Base-by-base conservation (phyloP, 2,113 vertebrate species). In the Pipa parva region DNA sequence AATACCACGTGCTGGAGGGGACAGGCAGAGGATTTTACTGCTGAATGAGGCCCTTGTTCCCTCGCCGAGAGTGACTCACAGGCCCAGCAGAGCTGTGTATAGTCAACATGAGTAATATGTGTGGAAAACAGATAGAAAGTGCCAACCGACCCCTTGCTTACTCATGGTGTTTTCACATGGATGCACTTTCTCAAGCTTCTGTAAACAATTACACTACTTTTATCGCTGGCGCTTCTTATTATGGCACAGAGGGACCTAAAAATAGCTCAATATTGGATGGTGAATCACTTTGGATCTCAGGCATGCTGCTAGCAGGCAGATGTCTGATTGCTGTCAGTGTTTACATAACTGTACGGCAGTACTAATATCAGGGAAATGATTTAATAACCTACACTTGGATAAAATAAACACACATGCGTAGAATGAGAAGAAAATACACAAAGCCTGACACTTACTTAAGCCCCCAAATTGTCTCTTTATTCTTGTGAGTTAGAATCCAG, bases 71-170 rank as follows among this genome's bases (percentile, higher is more conserved):
- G 80, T 90, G 88, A 90, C 79, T 90, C 89, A 90, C 72, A 77
- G 79, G 74, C 79, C 80, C 84, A 46, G 50, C 48, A 81, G 80
- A 83, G 80, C 77, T 69, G 83, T 83, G 81, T 87, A 81, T 79
- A 85, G 64, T 84, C 84, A 86, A 75, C 77, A 79, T 90, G 89
- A 90, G 75, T 90, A 86, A 90, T 3, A 70, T 84, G 87, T 85
- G 83, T 86, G 81, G 84, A 84, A 85, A 85, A 81, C 82, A 81
- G 76, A 77, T 79, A 75, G 81, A 88, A 88, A 90, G 86, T 85
- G 86, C 79, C 84, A 85, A 76, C 66, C 79, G 79, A 84, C 79
- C 85, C 84, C 66, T 78, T 85, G 85, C 88, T 90, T 84, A 88
- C 85, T 90, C 88, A 90, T 84, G 82, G 15, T 4, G n/a, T 45